Evolutionary conservation across 2,797 vertebrate species (phyloP).

Genomic region (Sphaeramia orbicularis): DNA sequence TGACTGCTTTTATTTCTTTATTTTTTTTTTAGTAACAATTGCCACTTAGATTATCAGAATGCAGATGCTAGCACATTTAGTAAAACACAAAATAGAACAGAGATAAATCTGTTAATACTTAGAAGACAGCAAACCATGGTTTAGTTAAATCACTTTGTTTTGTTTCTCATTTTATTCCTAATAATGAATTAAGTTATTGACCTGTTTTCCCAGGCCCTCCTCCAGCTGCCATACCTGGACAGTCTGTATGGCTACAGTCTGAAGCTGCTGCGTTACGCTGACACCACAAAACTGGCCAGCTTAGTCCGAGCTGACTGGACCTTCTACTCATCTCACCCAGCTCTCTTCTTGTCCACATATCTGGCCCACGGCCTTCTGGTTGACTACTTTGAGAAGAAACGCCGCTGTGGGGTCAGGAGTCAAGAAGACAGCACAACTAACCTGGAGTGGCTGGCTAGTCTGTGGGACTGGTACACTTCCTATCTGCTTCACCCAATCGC

Average conservation of each 20-base stretch:
- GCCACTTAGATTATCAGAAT: too few relatives aligned
- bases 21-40: too few relatives aligned
- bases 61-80: too few relatives aligned
- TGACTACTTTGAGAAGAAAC: constrained; percentile 98
- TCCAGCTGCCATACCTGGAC: constrained; percentile 96
- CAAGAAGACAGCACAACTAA: constrained; percentile 94
- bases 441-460: constrained; percentile 95
- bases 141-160: too few relatives aligned
- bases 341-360: constrained; percentile 96
- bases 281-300: constrained; percentile 94
- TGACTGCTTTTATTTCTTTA: too few relatives aligned
- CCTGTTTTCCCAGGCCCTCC: constrained; percentile 77
- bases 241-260: constrained; percentile 95
- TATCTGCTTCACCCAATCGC: constrained; percentile 95
- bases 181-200: not conserved
- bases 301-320: constrained; percentile 97
- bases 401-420: constrained; percentile 79
- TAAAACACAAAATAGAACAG: too few relatives aligned
- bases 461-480: constrained; percentile 99
- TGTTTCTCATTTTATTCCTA: too few relatives aligned
- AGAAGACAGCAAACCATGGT: too few relatives aligned
- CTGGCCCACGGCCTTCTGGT: constrained; percentile 94
- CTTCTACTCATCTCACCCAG: constrained; percentile 97
- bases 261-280: constrained; percentile 94
- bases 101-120: too few relatives aligned